Percentiles rank a stretch among this genome's conserved stretches.
These are phyloP conservation scores for Sinella curviseta DNA, from an alignment of 1,140 invertebrate species.

Conservation along the genomic window DNA sequence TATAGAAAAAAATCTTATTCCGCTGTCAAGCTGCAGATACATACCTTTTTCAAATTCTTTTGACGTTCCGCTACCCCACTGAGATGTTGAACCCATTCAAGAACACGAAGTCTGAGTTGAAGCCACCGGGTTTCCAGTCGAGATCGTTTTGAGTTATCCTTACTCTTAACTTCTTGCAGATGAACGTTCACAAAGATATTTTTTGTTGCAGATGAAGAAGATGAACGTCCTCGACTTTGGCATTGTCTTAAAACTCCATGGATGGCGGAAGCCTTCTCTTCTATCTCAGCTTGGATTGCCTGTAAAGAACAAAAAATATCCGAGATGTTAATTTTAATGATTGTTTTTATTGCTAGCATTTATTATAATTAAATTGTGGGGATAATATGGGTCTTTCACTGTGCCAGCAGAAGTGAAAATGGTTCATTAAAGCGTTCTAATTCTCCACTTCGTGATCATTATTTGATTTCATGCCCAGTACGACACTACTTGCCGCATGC, in stretches of 20 bases:
- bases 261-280: conserved; percentile 43
- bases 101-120: conserved; percentile 43
- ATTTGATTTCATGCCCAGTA: conserved; percentile 3
- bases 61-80: conserved; percentile 29
- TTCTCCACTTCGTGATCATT: not conserved
- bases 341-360: not conserved
- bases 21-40: no score
- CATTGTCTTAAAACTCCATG: conserved; percentile 43
- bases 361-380: not conserved
- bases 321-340: conserved; percentile 11
- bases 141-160: conserved; percentile 29
- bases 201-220: not conserved
- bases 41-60: conserved; percentile 30
- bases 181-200: not conserved
- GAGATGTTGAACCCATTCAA: conserved; percentile 48
- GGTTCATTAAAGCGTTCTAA: not conserved
- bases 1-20: no score
- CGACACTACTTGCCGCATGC: no score
- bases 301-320: conserved; percentile 36
- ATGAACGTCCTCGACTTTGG: conserved; percentile 35
- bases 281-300: conserved; percentile 47
- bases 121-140: conserved; percentile 43
- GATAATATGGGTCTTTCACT: not conserved
- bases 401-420: not conserved
- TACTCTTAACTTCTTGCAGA: conserved; percentile 16